Evolutionary conservation across 2,113 vertebrate genomes (phyloP), one percentile per base, ranked within the genome.

Genomic region (Lagopus muta): DNA sequence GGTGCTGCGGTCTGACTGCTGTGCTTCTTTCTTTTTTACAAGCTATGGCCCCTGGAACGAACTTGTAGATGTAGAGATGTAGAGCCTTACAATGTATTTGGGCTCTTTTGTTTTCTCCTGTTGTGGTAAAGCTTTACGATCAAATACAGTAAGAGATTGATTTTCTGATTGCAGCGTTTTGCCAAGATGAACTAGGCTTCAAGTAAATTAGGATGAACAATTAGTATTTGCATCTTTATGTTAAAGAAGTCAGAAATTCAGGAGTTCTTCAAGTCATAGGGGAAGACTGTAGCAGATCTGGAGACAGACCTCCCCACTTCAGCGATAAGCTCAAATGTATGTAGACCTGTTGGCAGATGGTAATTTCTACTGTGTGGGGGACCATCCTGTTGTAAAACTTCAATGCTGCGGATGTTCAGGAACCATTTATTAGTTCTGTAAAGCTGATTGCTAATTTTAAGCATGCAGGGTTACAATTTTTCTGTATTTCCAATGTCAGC

Each of bases 151-250:
- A 52, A 62, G 30, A 30, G 77, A 22, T 4, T 36, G 4, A 3
- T 11, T 42, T n/a, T 78, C 79, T 42, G 15, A 65, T 54, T 74
- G 6, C 30, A 45, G 27, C 18, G 22, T 81, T 85, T 9, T 71
- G 48, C 73, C 55, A 80, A 21, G 48, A 13, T 76, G 32, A 43
- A 43, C 27, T 13, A 58, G 34, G 36, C 62, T 7, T 3, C 8
- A 27, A 57, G 24, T 30, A 21, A 47, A 38, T 20, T 14, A 30
- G 6, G 43, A 64, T 10, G 17, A 25, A 9, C 55, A 92, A 54
- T 73, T 25, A 22, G 6, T 48, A 54, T 54, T 38, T 1, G 19
- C 7, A 2, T 1, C 0, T 69, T 75, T 52, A 19, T 25, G 30
- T 66, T 86, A 45, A 77, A 88, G 36, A 84, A 75, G 25, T 36